phyloP scores from a whole-genome alignment of 2,113 vertebrate genomes.

The Rattus norvegicus region DNA sequence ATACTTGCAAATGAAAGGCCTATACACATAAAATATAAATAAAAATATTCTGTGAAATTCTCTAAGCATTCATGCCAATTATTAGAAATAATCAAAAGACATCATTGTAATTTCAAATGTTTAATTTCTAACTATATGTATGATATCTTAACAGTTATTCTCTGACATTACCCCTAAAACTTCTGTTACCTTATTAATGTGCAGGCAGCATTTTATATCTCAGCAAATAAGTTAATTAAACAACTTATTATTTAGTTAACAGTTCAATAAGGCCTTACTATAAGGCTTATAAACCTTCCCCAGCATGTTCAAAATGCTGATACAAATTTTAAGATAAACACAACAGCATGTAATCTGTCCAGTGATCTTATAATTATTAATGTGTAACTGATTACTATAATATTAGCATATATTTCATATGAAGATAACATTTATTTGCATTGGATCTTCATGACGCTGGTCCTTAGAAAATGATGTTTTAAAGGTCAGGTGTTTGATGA shows the following conservation, averaged over 20 bases:
- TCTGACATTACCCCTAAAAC: neutral
- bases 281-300: neutral
- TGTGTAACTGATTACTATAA: neutral
- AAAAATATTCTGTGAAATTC: neutral
- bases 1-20: neutral
- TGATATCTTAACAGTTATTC: neutral
- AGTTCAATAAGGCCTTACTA: neutral
- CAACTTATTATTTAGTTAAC: neutral
- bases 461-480: neutral
- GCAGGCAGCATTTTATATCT: neutral
- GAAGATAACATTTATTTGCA: neutral
- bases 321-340: neutral
- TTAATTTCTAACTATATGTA: neutral
- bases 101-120: neutral
- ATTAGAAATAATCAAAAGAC: neutral
- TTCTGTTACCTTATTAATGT: neutral
- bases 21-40: neutral
- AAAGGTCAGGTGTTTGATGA: neutral
- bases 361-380: neutral
- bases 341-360: neutral
- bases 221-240: neutral
- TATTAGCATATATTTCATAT: neutral
- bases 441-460: neutral
- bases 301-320: neutral
- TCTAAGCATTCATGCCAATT: neutral